A percentile compares a stretch with the other conserved stretches of the same genome.
phyloP scores from a whole-genome alignment of 2,113 vertebrate genomes.

The Zingel zingel region DNA sequence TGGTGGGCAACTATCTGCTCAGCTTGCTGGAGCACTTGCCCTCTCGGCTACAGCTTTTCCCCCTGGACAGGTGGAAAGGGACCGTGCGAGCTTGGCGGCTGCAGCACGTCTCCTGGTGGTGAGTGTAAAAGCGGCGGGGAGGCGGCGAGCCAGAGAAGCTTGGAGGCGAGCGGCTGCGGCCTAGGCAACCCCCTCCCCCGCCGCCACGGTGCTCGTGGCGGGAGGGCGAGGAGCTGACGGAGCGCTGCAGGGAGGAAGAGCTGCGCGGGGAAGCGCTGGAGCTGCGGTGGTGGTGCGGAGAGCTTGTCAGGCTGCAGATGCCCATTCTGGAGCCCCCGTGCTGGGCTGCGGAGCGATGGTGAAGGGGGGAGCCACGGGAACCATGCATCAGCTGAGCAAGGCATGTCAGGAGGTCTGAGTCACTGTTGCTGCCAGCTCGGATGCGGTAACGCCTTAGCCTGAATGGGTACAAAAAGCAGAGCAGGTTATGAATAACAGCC shows the following conservation, averaged over 20 bases:
- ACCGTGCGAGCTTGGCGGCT: slow-evolving; percentile 88
- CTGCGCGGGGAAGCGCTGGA: slow-evolving; percentile 95
- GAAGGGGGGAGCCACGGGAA: slow-evolving; percentile 87
- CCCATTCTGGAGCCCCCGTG: slow-evolving; percentile 89
- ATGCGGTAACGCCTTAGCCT: slow-evolving; percentile 93
- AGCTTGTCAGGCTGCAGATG: slow-evolving; percentile 90
- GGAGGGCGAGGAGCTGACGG: slow-evolving; percentile 95
- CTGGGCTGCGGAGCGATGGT: slow-evolving; percentile 80
- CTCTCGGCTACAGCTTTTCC: slow-evolving; percentile 87
- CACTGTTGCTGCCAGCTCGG: slow-evolving; percentile 92
- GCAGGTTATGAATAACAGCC: neutral
- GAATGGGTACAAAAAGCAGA: neutral
- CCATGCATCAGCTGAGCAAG: slow-evolving; percentile 97
- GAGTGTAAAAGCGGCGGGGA: slow-evolving; percentile 91
- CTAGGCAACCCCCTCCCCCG: slow-evolving; percentile 86
- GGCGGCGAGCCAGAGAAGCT: slow-evolving; percentile 96
- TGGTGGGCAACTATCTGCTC: slow-evolving; percentile 91
- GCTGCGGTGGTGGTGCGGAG: slow-evolving; percentile 91
- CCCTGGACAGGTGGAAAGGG: slow-evolving; percentile 85
- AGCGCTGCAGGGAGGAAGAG: slow-evolving; percentile 93
- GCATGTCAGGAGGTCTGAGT: slow-evolving; percentile 95
- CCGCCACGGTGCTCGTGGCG: slow-evolving; percentile 89
- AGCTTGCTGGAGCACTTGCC: slow-evolving; percentile 94
- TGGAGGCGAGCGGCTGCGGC: slow-evolving; percentile 95
- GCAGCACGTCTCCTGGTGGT: slow-evolving; percentile 92